A percentile compares a stretch with the other conserved stretches of the same genome.
Conservation (phyloP, 1,140 invertebrate species). For the Scaptomyza pallida region DNA sequence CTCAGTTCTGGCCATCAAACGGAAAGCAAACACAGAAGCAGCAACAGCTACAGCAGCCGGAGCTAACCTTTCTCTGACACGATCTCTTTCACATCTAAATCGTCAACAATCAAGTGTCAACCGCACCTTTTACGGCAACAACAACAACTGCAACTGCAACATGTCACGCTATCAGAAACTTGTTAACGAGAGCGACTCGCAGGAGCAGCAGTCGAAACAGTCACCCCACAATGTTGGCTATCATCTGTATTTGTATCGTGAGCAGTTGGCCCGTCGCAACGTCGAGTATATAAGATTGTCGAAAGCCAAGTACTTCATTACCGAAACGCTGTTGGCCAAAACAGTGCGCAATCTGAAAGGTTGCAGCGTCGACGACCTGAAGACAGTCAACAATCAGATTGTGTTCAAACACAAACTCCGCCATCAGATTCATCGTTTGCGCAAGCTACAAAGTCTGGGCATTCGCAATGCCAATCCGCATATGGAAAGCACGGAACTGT, state of each 20-base stretch:
- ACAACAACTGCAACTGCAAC: not conserved
- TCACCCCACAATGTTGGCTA: slow-evolving; percentile 55
- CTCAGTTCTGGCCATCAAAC: slow-evolving; percentile 48
- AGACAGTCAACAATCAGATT: slow-evolving; percentile 69
- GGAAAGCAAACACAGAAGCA: slow-evolving; percentile 34
- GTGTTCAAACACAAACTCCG: slow-evolving; percentile 69
- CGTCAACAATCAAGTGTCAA: slow-evolving; percentile 5
- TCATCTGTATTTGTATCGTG: slow-evolving; percentile 67
- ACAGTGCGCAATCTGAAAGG: slow-evolving; percentile 66
- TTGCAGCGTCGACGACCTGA: slow-evolving; percentile 65
- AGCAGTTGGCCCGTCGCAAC: slow-evolving; percentile 64
- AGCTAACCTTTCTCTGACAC: slow-evolving; percentile 6
- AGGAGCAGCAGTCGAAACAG: slow-evolving; percentile 21
- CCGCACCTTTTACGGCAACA: not conserved
- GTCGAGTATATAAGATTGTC: slow-evolving; percentile 68
- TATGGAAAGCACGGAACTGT: slow-evolving; percentile 69
- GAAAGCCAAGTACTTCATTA: slow-evolving; percentile 74
- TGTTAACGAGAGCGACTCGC: slow-evolving; percentile 33
- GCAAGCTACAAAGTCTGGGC: slow-evolving; percentile 58
- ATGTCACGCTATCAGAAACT: slow-evolving; percentile 60
- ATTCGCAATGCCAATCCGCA: slow-evolving; percentile 69
- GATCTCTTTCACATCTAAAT: slow-evolving; percentile 13
- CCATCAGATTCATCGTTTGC: slow-evolving; percentile 61
- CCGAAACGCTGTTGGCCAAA: slow-evolving; percentile 65
- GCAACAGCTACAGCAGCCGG: slow-evolving; percentile 40